Evolutionary conservation across 1,140 invertebrate species (phyloP).

Genomic region (Lepidurus arcticus): DNA sequence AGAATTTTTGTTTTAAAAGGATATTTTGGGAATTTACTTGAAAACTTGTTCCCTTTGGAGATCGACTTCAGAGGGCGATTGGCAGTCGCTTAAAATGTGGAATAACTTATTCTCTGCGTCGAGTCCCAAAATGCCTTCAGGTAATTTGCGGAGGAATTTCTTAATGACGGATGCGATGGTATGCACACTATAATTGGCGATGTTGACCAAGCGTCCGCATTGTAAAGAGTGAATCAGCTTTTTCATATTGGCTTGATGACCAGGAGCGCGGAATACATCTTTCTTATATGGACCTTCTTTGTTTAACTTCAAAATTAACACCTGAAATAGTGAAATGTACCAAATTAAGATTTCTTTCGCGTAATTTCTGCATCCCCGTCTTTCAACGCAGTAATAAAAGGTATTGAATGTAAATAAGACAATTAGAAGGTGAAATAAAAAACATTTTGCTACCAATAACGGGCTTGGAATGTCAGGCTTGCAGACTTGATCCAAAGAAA

Average conservation of each 20-base stretch:
- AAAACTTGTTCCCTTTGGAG: constrained; percentile 11
- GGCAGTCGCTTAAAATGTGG: constrained; percentile 50
- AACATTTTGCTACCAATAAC: constrained; percentile 61
- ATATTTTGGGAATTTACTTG: not conserved
- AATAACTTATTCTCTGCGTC: constrained; percentile 87
- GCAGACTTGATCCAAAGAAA: constrained; percentile 80
- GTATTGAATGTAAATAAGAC: too few species aligned
- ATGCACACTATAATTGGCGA: constrained; percentile 95
- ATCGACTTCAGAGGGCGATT: not conserved
- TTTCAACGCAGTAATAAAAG: not conserved
- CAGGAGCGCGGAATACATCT: constrained; percentile 89
- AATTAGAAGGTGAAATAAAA: constrained; percentile 22
- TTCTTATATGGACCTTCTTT: constrained; percentile 88
- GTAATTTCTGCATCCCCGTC: not conserved
- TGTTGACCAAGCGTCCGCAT: constrained; percentile 92
- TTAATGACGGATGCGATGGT: constrained; percentile 97
- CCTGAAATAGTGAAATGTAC: constrained; percentile 56
- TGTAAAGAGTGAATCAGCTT: constrained; percentile 91
- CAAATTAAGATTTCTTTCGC: constrained; percentile 9
- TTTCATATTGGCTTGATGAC: constrained; percentile 91
- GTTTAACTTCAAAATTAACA: constrained; percentile 86
- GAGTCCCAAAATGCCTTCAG: constrained; percentile 86
- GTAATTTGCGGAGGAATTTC: constrained; percentile 94
- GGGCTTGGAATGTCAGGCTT: constrained; percentile 89
- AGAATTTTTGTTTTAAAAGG: too few species aligned